phyloP scores from a whole-genome alignment of 2,888 invertebrate species.

The Ectobius pallidus region DNA sequence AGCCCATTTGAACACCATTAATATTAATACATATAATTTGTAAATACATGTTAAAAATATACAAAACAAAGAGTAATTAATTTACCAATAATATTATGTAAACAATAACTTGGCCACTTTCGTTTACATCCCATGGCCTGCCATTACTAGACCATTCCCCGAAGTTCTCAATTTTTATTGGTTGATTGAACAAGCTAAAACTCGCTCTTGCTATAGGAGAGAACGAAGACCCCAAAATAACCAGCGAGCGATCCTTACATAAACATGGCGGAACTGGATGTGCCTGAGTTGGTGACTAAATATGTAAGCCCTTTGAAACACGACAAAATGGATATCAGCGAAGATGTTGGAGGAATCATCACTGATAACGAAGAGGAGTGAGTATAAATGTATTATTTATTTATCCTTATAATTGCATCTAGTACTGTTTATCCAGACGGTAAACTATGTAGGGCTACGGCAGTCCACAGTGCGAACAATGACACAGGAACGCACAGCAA shows the following conservation, averaged over 20 bases:
- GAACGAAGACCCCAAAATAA: too few relatives aligned
- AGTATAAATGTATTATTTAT: constrained; percentile 46
- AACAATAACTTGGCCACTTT: not conserved
- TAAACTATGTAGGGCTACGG: not conserved
- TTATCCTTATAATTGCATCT: not conserved
- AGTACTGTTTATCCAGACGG: not conserved
- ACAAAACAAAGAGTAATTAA: too few relatives aligned
- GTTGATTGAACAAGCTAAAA: not conserved
- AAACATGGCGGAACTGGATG: constrained; percentile 44
- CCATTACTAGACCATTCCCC: not conserved
- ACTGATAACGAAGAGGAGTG: constrained; percentile 54
- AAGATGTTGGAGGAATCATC: constrained; percentile 52
- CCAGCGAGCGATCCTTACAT: not conserved
- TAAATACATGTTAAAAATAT: not conserved
- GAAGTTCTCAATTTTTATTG: not conserved
- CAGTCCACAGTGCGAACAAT: not conserved
- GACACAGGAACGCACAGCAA: not conserved
- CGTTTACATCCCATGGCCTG: not conserved
- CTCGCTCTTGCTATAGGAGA: not conserved
- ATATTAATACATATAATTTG: not conserved
- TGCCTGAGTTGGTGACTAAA: too few relatives aligned
- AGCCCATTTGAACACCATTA: not conserved
- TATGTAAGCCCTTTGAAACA: too few relatives aligned
- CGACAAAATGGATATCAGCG: constrained; percentile 52
- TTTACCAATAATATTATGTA: not conserved